Conservation (phyloP, 2,113 vertebrate genomes). For the Tragulus kanchil region DNA sequence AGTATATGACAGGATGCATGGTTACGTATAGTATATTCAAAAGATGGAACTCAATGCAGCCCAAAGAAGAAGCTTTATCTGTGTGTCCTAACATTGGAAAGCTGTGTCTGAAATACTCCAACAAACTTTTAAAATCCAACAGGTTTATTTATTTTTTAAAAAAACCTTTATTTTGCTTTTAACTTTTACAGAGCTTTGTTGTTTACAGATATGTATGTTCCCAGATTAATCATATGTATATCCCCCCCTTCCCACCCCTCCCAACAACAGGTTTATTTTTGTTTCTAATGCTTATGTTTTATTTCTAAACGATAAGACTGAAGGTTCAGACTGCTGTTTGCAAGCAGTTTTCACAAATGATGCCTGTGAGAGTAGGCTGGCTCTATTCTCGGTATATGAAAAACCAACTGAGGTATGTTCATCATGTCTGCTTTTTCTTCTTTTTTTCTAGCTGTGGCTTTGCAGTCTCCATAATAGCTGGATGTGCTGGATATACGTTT, state of each 20-base stretch:
- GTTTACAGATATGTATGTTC: no score
- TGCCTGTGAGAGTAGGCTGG: neutral
- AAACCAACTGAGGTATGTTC: neutral
- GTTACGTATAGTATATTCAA: neutral
- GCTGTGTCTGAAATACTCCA: neutral
- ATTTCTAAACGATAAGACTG: constrained; percentile 24
- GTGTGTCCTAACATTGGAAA: neutral
- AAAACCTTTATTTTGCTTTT: no score
- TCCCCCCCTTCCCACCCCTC: no score
- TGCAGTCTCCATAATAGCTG: neutral
- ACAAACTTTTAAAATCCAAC: neutral
- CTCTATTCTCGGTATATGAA: neutral
- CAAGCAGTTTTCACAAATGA: constrained; percentile 21
- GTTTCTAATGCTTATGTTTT: constrained; percentile 3
- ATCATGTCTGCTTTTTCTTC: neutral
- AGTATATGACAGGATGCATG: neutral
- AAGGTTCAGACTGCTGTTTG: neutral
- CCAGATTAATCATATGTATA: no score
- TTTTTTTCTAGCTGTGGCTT: neutral
- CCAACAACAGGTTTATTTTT: neutral
- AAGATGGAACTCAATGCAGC: neutral
- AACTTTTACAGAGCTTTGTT: no score
- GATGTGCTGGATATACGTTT: neutral
- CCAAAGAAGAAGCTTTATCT: neutral
- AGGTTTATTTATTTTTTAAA: neutral